These are phyloP conservation scores for Microplitis mediator DNA, from an alignment of 1,140 invertebrate genomes.

Conservation along the genomic window DNA sequence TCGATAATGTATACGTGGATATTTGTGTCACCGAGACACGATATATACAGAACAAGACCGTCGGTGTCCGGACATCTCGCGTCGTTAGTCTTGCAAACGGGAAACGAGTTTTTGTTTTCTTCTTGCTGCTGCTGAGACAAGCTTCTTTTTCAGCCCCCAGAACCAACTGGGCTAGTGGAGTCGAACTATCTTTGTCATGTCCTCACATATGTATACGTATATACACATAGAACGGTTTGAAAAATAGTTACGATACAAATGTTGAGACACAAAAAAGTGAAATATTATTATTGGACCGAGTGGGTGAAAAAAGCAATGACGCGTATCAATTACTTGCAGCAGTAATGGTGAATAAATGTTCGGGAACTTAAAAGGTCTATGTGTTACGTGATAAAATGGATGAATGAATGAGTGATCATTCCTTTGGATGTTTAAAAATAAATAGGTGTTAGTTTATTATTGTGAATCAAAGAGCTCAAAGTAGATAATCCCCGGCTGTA, in stretches of 20 bases:
- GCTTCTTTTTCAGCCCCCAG: constrained; percentile 1
- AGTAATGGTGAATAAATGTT: too few relatives aligned
- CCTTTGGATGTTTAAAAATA: too few relatives aligned
- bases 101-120: constrained; percentile 23
- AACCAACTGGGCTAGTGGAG: constrained; percentile 1
- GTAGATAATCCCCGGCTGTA: too few relatives aligned
- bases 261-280: too few relatives aligned
- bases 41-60: constrained; percentile 7
- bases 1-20: constrained; percentile 7
- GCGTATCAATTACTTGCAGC: too few relatives aligned
- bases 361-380: too few relatives aligned
- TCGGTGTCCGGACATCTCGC: constrained; percentile 20
- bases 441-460: too few relatives aligned
- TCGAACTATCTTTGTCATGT: not conserved
- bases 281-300: too few relatives aligned
- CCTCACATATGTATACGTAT: not conserved
- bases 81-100: constrained; percentile 23
- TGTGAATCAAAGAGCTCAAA: not conserved
- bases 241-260: not conserved
- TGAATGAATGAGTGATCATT: too few relatives aligned
- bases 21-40: constrained; percentile 19
- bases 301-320: too few relatives aligned
- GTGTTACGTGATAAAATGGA: too few relatives aligned
- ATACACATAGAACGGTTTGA: not conserved
- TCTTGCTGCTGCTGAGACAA: not conserved